These are phyloP conservation scores for Xenentodon cancila DNA, from an alignment of 2,797 vertebrate genomes.

Conservation along the genomic window DNA sequence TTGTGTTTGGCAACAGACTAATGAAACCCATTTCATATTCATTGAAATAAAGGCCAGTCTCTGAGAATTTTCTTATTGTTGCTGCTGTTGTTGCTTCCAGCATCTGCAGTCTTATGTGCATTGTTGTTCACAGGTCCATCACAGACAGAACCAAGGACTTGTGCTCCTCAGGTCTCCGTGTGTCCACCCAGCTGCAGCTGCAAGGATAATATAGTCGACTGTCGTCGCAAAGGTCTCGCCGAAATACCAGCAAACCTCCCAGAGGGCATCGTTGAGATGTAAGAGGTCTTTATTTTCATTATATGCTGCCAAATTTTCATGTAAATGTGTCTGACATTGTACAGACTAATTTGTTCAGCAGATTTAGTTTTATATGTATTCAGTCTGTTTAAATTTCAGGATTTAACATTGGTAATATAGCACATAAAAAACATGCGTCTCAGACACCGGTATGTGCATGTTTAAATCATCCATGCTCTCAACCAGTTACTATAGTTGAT, in stretches of 20 bases:
- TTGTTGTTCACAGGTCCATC: slow-evolving; percentile 80
- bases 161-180: slow-evolving; percentile 89
- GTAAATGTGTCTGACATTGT: not conserved
- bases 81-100: too few relatives aligned
- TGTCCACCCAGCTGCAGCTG: slow-evolving; percentile 94
- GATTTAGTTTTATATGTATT: not conserved
- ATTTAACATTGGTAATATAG: not conserved
- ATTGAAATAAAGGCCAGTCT: not conserved
- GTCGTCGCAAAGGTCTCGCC: slow-evolving; percentile 90
- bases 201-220: slow-evolving; percentile 97
- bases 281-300: slow-evolving; percentile 65
- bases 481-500: too few relatives aligned
- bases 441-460: too few relatives aligned
- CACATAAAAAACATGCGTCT: not conserved
- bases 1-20: slow-evolving; percentile 4
- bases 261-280: slow-evolving; percentile 96
- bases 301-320: not conserved
- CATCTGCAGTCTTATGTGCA: not conserved
- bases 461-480: too few relatives aligned
- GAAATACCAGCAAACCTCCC: slow-evolving; percentile 96
- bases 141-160: slow-evolving; percentile 85
- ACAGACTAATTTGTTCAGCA: not conserved
- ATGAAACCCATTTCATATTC: not conserved
- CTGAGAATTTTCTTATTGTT: not conserved
- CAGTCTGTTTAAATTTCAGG: not conserved